These are phyloP conservation scores for Brachymystax lenok DNA, from an alignment of 2,797 vertebrate species.

Conservation along the genomic window DNA sequence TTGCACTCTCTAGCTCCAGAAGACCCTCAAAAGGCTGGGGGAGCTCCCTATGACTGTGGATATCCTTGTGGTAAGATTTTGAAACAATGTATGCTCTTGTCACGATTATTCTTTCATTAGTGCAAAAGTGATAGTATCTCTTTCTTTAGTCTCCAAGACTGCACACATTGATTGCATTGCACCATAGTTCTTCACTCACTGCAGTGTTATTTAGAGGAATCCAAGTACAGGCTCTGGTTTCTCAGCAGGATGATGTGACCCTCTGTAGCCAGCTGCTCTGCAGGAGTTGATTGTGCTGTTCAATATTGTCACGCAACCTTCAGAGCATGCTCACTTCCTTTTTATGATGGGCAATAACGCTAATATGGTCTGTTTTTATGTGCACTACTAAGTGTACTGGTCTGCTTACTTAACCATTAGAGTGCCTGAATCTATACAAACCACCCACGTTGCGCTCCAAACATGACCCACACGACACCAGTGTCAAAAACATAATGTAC, in stretches of 20 bases:
- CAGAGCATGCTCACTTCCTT: not conserved
- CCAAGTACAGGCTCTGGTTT: slow-evolving; percentile 1
- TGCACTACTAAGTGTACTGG: not conserved
- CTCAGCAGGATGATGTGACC: not conserved
- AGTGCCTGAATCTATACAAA: not conserved
- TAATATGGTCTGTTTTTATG: not conserved
- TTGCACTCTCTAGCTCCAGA: slow-evolving; percentile 81
- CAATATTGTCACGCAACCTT: slow-evolving; percentile 15
- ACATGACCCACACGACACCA: slow-evolving; percentile 1
- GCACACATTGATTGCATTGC: not conserved
- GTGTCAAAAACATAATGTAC: not conserved
- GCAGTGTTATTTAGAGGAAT: not conserved
- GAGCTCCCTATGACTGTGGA: slow-evolving; percentile 95
- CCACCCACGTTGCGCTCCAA: not conserved
- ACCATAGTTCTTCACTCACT: not conserved
- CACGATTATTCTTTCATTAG: not conserved
- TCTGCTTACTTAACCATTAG: not conserved
- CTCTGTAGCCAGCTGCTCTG: not conserved
- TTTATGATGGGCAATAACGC: slow-evolving; percentile 1
- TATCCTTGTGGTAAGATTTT: slow-evolving; percentile 89
- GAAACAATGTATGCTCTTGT: not conserved
- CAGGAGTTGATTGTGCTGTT: not conserved
- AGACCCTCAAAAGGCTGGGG: slow-evolving; percentile 89
- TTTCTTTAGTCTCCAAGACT: not conserved
- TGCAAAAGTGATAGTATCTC: not conserved